These are phyloP conservation scores for Nemopilema nomurai DNA, from an alignment of 30 jellyfish, hydroid and myxozoan genomes.

Conservation along the genomic window DNA sequence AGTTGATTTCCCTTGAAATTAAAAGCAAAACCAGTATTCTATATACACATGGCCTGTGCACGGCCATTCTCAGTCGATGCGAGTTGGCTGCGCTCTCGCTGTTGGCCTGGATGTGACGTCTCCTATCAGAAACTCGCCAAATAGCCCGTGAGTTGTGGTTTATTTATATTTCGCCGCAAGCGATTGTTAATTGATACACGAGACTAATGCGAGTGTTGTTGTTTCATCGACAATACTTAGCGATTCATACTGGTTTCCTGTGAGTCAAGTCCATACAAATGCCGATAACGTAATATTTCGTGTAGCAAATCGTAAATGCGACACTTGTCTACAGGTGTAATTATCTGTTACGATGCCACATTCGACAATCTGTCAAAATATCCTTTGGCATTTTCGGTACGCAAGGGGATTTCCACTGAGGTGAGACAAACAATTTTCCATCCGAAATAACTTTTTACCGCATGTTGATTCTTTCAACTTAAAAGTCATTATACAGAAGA, in stretches of 20 bases:
- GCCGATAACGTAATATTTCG: background rate
- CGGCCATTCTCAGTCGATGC: constrained; percentile 7
- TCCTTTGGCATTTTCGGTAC: background rate
- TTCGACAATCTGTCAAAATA: too few relatives aligned
- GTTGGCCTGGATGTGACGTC: background rate
- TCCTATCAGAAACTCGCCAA: background rate
- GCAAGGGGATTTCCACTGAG: background rate
- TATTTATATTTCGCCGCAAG: constrained; percentile 9
- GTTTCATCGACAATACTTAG: constrained; percentile 21
- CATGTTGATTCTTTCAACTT: too few relatives aligned
- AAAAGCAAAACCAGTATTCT: background rate
- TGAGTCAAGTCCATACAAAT: background rate
- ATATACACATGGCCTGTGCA: background rate
- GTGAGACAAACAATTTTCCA: background rate
- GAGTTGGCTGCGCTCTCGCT: background rate
- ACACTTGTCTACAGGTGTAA: background rate
- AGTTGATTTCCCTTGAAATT: background rate
- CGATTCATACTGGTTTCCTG: constrained; percentile 42
- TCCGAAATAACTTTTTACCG: too few relatives aligned
- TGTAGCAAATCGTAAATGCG: background rate
- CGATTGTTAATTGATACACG: constrained; percentile 25
- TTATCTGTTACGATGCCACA: background rate
- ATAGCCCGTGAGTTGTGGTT: background rate
- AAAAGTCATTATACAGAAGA: too few relatives aligned
- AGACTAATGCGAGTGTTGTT: constrained; percentile 38